phyloP scores from a whole-genome alignment of 2,797 vertebrate species.

The Brotogeris chrysoptera region DNA sequence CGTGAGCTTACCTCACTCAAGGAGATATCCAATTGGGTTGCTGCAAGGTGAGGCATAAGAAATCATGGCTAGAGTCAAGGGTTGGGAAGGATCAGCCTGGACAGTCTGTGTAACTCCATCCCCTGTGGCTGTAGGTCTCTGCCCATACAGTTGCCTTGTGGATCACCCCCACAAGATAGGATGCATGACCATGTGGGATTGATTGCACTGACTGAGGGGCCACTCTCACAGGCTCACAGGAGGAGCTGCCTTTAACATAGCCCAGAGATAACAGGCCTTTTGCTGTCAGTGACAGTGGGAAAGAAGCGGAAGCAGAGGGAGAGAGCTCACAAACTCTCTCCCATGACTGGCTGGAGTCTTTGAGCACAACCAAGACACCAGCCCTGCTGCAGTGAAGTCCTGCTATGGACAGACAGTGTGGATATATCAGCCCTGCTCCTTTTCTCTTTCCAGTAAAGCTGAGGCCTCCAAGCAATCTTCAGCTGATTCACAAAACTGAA shows the following conservation, averaged over 20 bases:
- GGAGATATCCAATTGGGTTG: neutral
- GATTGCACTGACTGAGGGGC: neutral
- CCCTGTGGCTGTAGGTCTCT: neutral
- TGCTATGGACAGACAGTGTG: neutral
- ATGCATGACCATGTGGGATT: neutral
- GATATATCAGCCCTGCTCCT: neutral
- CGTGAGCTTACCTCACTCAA: neutral
- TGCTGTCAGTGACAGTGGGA: neutral
- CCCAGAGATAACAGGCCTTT: neutral
- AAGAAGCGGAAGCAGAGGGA: neutral
- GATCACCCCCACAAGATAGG: neutral
- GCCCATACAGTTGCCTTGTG: neutral
- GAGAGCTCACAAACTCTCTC: neutral
- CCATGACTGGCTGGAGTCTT: neutral
- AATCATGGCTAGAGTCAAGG: neutral
- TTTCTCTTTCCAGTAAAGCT: conserved; percentile 69
- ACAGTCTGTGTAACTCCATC: neutral
- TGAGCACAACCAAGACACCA: neutral
- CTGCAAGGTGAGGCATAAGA: neutral
- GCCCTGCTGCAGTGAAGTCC: neutral
- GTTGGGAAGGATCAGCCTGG: neutral
- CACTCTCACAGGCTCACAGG: neutral
- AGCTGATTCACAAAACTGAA: neutral
- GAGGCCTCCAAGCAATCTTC: conserved; percentile 60
- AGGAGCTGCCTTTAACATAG: neutral